Evolutionary conservation across 2,888 invertebrate genomes (phyloP).

Genomic region (Halocaridina rubra): DNA sequence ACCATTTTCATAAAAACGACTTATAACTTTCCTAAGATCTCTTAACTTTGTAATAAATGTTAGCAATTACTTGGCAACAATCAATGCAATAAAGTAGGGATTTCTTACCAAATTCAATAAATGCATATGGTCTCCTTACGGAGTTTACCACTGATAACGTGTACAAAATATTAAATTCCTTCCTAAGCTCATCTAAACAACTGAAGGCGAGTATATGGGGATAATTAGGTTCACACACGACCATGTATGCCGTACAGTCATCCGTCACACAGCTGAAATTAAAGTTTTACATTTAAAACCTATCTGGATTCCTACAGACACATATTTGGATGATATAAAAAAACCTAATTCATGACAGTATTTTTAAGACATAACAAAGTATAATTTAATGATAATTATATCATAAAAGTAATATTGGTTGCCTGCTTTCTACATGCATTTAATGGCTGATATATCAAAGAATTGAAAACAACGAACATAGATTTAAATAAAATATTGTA

Average conservation of each 20-base stretch:
- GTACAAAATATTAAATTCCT: conserved; percentile 69
- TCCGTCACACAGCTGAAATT: conserved; percentile 67
- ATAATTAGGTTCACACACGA: conserved; percentile 68
- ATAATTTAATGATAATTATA: not conserved
- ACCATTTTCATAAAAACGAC: too few species aligned
- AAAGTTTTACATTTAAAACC: not conserved
- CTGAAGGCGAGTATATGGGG: conserved; percentile 70
- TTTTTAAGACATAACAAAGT: not conserved
- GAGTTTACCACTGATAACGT: conserved; percentile 67
- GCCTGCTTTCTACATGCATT: too few species aligned
- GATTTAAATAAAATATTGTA: too few species aligned
- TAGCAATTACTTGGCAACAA: too few species aligned
- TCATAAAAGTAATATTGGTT: too few species aligned
- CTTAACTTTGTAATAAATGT: too few species aligned
- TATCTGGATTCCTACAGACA: not conserved
- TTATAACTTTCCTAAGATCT: too few species aligned
- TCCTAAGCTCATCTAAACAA: conserved; percentile 70
- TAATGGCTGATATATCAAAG: too few species aligned
- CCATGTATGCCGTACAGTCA: conserved; percentile 68
- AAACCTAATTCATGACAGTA: too few species aligned
- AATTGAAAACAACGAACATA: too few species aligned
- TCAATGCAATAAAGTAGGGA: too few species aligned
- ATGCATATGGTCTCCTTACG: conserved; percentile 69
- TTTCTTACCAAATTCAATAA: conserved; percentile 70
- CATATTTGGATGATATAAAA: too few species aligned